Conservation (phyloP, 2,888 invertebrate species). For the Sycophila texana region DNA sequence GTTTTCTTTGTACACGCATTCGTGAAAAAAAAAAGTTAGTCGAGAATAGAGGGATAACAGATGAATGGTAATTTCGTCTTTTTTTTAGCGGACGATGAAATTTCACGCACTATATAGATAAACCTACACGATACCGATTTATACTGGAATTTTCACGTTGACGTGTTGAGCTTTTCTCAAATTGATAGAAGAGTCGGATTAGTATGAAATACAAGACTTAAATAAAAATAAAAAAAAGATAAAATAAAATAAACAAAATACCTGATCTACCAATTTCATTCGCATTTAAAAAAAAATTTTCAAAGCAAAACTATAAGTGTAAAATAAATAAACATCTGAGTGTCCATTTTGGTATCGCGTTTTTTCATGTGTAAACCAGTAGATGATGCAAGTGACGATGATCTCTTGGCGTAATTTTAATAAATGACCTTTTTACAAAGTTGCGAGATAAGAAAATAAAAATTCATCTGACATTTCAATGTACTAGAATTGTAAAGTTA, state of each 20-base stretch:
- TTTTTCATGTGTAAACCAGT: slow-evolving; percentile 40
- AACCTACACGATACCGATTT: slow-evolving; percentile 36
- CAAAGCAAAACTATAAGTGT: slow-evolving; percentile 30
- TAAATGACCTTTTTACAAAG: slow-evolving; percentile 50
- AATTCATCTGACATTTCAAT: slow-evolving; percentile 50
- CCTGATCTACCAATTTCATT: slow-evolving; percentile 43
- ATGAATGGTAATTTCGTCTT: background rate
- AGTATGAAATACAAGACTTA: slow-evolving; percentile 50
- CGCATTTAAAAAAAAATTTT: slow-evolving; percentile 45
- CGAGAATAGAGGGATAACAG: slow-evolving; percentile 30
- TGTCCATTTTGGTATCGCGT: slow-evolving; percentile 51
- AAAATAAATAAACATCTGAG: slow-evolving; percentile 41
- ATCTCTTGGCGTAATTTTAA: slow-evolving; percentile 55
- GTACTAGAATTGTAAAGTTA: slow-evolving; percentile 47
- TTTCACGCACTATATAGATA: slow-evolving; percentile 42
- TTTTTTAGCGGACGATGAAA: slow-evolving; percentile 35
- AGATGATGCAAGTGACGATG: slow-evolving; percentile 48
- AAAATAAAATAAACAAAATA: slow-evolving; percentile 22
- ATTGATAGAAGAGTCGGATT: slow-evolving; percentile 39
- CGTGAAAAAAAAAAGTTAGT: slow-evolving; percentile 36
- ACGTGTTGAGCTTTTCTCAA: slow-evolving; percentile 43
- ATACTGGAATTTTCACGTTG: slow-evolving; percentile 49
- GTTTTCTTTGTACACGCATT: background rate
- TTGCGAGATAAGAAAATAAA: slow-evolving; percentile 30
- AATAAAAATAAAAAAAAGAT: slow-evolving; percentile 33